A percentile compares a stretch with the other conserved stretches of the same genome.
Conservation (phyloP, 2,888 invertebrate species). For the Petrolisthes manimaculis region DNA sequence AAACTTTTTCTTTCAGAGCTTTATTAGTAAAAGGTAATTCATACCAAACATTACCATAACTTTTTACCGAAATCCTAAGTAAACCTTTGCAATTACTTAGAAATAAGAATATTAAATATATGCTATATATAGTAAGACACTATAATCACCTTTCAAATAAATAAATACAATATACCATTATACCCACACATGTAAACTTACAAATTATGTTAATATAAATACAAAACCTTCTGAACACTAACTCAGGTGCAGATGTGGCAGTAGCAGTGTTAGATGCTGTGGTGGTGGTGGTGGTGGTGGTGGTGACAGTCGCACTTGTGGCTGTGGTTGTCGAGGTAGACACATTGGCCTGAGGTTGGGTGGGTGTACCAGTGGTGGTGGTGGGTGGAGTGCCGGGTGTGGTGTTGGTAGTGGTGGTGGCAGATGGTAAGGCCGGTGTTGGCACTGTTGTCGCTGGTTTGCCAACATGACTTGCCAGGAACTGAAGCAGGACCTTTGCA, state of each 20-base stretch:
- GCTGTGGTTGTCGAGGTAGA: slow-evolving; percentile 14
- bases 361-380: slow-evolving; percentile 11
- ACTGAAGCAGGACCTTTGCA: slow-evolving; percentile 61
- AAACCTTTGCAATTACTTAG: too few relatives aligned
- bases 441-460: slow-evolving; percentile 52
- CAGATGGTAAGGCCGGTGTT: slow-evolving; percentile 44
- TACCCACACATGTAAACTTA: too few relatives aligned
- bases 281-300: slow-evolving; percentile 20
- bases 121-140: too few relatives aligned
- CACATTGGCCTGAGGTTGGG: slow-evolving; percentile 2
- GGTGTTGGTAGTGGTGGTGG: slow-evolving; percentile 31
- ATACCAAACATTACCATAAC: too few relatives aligned
- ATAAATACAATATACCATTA: too few relatives aligned
- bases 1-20: too few relatives aligned
- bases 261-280: slow-evolving; percentile 20
- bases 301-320: slow-evolving; percentile 28
- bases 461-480: slow-evolving; percentile 55
- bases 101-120: too few relatives aligned
- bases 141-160: too few relatives aligned
- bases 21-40: too few relatives aligned
- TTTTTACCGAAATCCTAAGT: too few relatives aligned
- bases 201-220: too few relatives aligned
- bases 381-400: slow-evolving; percentile 34
- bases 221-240: too few relatives aligned
- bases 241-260: slow-evolving; percentile 1